A percentile compares a stretch with the other conserved stretches of the same genome.
Evolutionary conservation across 1,140 invertebrate genomes (phyloP).

Genomic region (Bombus pyrosoma): DNA sequence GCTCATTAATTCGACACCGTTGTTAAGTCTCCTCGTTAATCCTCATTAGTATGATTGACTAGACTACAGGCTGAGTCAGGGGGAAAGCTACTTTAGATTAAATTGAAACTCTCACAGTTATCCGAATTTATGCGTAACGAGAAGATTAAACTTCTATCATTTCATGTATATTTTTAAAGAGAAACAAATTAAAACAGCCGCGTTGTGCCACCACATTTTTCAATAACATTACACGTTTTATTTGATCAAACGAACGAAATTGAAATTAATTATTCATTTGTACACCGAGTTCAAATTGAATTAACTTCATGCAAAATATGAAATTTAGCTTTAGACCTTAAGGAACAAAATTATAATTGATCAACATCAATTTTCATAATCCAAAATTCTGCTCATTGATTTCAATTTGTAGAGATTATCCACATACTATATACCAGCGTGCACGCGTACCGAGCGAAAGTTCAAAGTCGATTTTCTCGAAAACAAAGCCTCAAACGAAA

Average conservation of each 20-base stretch:
- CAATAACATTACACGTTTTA: too few relatives aligned
- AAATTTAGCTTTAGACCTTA: not conserved
- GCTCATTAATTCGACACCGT: not conserved
- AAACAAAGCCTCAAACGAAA: too few relatives aligned
- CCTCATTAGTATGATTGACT: constrained; percentile 7
- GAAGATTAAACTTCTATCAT: not conserved
- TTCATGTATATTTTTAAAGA: too few relatives aligned
- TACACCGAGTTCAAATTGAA: not conserved
- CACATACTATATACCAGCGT: too few relatives aligned
- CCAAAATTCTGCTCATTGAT: too few relatives aligned
- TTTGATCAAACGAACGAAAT: not conserved
- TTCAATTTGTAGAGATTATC: too few relatives aligned
- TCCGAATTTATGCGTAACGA: too few relatives aligned
- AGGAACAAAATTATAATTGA: not conserved
- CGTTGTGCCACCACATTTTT: not conserved
- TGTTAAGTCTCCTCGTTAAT: not conserved
- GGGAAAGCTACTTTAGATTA: not conserved
- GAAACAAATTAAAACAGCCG: not conserved
- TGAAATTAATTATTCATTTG: not conserved
- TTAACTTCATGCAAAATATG: not conserved
- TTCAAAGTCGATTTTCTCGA: too few relatives aligned
- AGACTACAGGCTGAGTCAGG: not conserved
- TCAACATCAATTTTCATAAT: too few relatives aligned
- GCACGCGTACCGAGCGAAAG: too few relatives aligned
- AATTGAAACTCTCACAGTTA: not conserved